Conservation (phyloP, 1,140 invertebrate species). For the Mercenaria mercenaria region DNA sequence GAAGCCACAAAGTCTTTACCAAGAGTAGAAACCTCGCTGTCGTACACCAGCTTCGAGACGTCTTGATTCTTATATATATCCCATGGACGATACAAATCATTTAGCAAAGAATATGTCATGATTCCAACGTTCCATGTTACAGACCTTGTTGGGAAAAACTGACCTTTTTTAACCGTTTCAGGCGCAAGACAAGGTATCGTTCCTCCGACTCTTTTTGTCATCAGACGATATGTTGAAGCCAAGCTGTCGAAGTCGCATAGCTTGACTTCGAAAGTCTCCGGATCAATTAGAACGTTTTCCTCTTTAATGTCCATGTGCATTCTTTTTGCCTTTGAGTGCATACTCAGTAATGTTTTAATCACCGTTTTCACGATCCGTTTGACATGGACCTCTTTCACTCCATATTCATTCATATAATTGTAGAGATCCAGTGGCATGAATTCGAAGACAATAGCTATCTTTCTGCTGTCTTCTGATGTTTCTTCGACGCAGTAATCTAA, state of each 20-base stretch:
- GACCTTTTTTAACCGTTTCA: not conserved
- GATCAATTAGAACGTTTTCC: not conserved
- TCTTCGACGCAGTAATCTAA: not conserved
- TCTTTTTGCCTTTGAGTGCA: not conserved
- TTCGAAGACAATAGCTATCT: not conserved
- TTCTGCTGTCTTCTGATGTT: not conserved
- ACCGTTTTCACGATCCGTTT: not conserved
- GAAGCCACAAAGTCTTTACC: not conserved
- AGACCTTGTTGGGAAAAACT: not conserved
- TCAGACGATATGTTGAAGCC: not conserved
- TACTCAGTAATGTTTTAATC: not conserved
- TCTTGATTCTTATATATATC: not conserved
- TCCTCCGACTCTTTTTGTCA: not conserved
- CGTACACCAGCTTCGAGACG: not conserved
- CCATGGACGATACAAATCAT: not conserved
- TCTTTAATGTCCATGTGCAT: not conserved
- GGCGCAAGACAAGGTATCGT: not conserved
- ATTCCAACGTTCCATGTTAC: not conserved
- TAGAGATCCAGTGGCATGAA: not conserved
- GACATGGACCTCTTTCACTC: not conserved
- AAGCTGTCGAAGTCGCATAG: not conserved
- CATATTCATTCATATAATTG: not conserved
- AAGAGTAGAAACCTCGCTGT: not conserved
- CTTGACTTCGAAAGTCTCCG: not conserved
- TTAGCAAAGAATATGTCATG: not conserved